Conservation (phyloP, 2,888 invertebrate species). For the Branchinecta sandiegonensis region DNA sequence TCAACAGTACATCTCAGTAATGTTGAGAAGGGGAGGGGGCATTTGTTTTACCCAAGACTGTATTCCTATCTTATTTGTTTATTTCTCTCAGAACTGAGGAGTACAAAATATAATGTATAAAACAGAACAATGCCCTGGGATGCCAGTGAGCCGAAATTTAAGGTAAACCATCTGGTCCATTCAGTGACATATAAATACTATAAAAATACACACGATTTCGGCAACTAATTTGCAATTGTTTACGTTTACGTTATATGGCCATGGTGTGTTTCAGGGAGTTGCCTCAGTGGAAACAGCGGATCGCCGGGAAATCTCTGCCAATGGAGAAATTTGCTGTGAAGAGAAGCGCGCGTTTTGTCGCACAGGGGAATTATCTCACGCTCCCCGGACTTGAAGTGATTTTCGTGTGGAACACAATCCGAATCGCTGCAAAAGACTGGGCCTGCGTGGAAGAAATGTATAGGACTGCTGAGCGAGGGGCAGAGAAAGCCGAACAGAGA, state of each 20-base stretch:
- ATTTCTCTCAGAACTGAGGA: too few relatives aligned
- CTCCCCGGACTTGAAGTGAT: conserved; percentile 75
- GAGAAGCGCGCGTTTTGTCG: conserved; percentile 60
- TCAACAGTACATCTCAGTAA: too few relatives aligned
- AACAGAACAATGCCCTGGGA: too few relatives aligned
- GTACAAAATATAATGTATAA: too few relatives aligned
- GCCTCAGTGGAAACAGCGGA: conserved; percentile 65
- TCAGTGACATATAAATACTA: too few relatives aligned
- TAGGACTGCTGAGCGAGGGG: conserved; percentile 45
- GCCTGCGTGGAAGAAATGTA: conserved; percentile 45
- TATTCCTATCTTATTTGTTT: too few relatives aligned
- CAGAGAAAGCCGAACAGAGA: conserved; percentile 30
- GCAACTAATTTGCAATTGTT: not conserved
- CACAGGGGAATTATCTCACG: conserved; percentile 54
- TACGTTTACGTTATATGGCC: not conserved
- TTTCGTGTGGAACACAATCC: conserved; percentile 85
- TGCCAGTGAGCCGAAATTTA: too few relatives aligned
- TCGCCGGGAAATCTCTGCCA: conserved; percentile 90
- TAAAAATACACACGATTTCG: too few relatives aligned
- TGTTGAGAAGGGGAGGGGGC: too few relatives aligned
- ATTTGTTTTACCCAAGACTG: too few relatives aligned
- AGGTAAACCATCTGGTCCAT: not conserved
- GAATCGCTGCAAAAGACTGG: conserved; percentile 56
- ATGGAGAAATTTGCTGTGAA: conserved; percentile 92
- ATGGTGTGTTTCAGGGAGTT: conserved; percentile 45